Base-by-base conservation (phyloP, 2,888 invertebrate genomes). In the Andrena dorsata region DNA sequence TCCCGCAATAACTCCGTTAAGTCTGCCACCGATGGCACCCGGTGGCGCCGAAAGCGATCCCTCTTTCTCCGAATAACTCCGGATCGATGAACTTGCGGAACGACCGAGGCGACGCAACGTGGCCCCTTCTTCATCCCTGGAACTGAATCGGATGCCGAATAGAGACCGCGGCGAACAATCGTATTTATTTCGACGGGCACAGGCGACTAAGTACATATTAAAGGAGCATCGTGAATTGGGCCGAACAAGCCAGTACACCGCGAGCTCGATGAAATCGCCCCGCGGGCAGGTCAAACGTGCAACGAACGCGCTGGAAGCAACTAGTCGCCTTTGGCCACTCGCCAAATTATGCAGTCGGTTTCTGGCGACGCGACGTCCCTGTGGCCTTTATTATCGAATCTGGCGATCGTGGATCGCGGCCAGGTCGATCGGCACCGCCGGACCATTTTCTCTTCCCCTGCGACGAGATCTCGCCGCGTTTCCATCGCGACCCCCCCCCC, bases 261-360 rank as follows among this genome's bases (percentile, higher is more conserved):
- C 28, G 6, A 32, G 7, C 20, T 16, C 49, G 72, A 60, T 71
- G 49, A 70, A 79, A 84, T 73, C 65, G 84, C 85, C 78, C 85
- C 80, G 86, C 68, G 80, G 87, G 86, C 88, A 64, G 90, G 90
- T 91, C 91, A 91, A 89, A 85, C 82, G 85, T 84, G 85, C 89
- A 90, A 90, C 86, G 88, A 90, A 90, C 87, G 88, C 76, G 87
- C 85, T 83, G 80, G 88, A 89, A 91, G 93, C 93, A 93, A 93
- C 93, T 92, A 90, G 92, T 92, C 91, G 91, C 89, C 88, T 92
- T 92, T 93, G 93, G 93, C 92, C 77, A 75, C 68, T 79, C 35
- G 92, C 93, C 93, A 93, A 88, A 90, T 92, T 91, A 92, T 91
- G 90, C 89, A 89, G 87, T 86, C 89, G 86, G 87, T 92, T 89